These are phyloP conservation scores for Cydia strobilella DNA, from an alignment of 1,140 invertebrate genomes.

Conservation along the genomic window DNA sequence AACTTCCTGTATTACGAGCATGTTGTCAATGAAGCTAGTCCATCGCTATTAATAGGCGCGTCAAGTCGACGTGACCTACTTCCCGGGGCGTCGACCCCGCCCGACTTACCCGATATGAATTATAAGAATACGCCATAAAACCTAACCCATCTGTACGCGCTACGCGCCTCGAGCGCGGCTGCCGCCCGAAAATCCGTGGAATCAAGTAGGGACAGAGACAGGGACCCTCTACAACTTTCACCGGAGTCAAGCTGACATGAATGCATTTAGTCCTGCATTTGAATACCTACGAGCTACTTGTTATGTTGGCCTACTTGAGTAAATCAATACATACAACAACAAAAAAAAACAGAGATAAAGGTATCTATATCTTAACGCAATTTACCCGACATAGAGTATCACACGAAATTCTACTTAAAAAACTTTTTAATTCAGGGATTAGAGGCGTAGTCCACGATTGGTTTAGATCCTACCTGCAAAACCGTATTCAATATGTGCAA, in stretches of 20 bases:
- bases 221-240: background rate
- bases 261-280: background rate
- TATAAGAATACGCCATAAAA: slow-evolving; percentile 25
- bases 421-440: too few species aligned
- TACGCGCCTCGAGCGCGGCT: background rate
- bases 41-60: slow-evolving; percentile 41
- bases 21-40: slow-evolving; percentile 34
- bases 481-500: too few species aligned
- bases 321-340: background rate
- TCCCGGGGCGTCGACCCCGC: slow-evolving; percentile 39
- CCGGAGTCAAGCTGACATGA: background rate
- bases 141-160: background rate
- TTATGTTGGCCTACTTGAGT: background rate
- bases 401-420: too few species aligned
- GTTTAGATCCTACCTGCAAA: too few species aligned
- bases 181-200: background rate
- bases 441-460: too few species aligned
- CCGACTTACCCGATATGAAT: slow-evolving; percentile 17
- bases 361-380: background rate
- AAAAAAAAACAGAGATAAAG: background rate
- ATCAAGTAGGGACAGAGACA: background rate
- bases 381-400: too few species aligned
- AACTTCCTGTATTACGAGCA: slow-evolving; percentile 21
- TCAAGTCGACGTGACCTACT: slow-evolving; percentile 42
- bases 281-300: background rate